Conservation (phyloP, 2,888 invertebrate species). For the Patella pellucida region DNA sequence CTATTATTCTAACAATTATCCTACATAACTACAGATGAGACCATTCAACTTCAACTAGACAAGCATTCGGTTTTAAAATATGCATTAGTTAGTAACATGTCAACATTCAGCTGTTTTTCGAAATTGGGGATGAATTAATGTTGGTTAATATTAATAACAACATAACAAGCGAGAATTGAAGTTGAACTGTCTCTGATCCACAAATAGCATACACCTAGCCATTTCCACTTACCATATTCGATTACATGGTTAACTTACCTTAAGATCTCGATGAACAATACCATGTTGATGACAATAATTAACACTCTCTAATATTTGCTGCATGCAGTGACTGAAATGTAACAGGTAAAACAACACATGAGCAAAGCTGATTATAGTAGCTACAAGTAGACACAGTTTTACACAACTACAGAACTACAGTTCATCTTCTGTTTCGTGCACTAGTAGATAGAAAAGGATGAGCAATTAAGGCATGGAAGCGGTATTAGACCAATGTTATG, state of each 20-base stretch:
- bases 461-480: neutral
- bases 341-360: slow-evolving; percentile 25
- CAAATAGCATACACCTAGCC: no score
- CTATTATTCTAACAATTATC: no score
- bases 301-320: slow-evolving; percentile 99
- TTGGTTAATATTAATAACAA: no score
- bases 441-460: neutral
- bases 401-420: neutral
- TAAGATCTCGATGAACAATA: slow-evolving; percentile 99
- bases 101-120: no score
- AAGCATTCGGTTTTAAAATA: no score
- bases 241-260: slow-evolving; percentile 74
- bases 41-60: no score
- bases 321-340: slow-evolving; percentile 89
- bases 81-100: no score
- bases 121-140: no score
- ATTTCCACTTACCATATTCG: no score
- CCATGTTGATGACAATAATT: slow-evolving; percentile 99
- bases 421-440: slow-evolving; percentile 2
- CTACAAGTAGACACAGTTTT: neutral
- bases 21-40: no score
- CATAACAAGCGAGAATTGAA: no score
- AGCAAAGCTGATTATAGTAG: slow-evolving; percentile 21
- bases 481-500: neutral
- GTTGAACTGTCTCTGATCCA: no score